phyloP scores from a whole-genome alignment of 2,888 invertebrate species.

The Cataglyphis rosenhaueri region DNA sequence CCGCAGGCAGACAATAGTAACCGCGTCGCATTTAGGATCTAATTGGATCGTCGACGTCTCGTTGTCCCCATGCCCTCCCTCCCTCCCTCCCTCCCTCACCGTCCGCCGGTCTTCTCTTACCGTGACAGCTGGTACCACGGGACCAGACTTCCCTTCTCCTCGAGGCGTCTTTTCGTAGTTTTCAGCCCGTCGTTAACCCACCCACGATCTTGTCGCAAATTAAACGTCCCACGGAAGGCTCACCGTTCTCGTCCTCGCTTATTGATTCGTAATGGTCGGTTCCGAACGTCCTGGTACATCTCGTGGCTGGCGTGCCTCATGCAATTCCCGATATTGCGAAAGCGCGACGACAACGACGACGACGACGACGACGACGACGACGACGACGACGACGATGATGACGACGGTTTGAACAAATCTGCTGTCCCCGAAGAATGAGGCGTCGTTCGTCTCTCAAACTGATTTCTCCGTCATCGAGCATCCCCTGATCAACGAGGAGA shows the following conservation, averaged over 20 bases:
- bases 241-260: slow-evolving; percentile 63
- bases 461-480: slow-evolving; percentile 56
- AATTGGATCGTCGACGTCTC: slow-evolving; percentile 84
- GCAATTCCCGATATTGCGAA: slow-evolving; percentile 74
- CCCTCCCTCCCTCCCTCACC: slow-evolving; percentile 56
- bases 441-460: slow-evolving; percentile 55
- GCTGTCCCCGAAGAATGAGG: slow-evolving; percentile 38
- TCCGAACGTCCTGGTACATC: slow-evolving; percentile 59
- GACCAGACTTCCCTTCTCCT: slow-evolving; percentile 50
- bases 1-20: slow-evolving; percentile 49
- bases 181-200: slow-evolving; percentile 66
- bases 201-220: slow-evolving; percentile 78
- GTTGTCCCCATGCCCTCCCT: slow-evolving; percentile 58
- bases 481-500: slow-evolving; percentile 23
- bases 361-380: background rate
- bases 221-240: slow-evolving; percentile 79
- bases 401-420: slow-evolving; percentile 35
- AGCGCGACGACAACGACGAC: slow-evolving; percentile 56
- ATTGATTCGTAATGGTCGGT: slow-evolving; percentile 76
- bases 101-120: slow-evolving; percentile 51
- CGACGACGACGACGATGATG: background rate
- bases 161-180: slow-evolving; percentile 59
- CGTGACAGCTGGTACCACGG: slow-evolving; percentile 83
- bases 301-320: slow-evolving; percentile 73
- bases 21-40: slow-evolving; percentile 76